Percentiles rank a stretch among this genome's conserved stretches.
Conservation (phyloP, 2,113 vertebrate genomes). For the Acinonyx jubatus region DNA sequence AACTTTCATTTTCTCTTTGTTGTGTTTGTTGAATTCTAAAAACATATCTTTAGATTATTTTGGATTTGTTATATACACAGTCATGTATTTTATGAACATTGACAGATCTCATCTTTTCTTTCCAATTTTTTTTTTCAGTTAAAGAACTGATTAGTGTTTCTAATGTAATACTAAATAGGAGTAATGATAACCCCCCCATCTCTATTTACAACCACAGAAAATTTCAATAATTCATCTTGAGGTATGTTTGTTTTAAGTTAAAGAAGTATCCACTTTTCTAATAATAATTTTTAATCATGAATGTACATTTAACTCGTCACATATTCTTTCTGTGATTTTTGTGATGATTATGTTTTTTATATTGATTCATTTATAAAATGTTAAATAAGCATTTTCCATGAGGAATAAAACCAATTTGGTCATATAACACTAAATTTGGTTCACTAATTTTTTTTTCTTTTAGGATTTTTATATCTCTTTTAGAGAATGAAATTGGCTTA, state of each 20-base stretch:
- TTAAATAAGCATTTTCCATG: background rate
- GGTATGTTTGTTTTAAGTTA: background rate
- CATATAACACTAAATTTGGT: background rate
- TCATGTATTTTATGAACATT: background rate
- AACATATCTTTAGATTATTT: background rate
- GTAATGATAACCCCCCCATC: background rate
- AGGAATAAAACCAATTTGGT: background rate
- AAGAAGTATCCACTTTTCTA: background rate
- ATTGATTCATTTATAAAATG: background rate
- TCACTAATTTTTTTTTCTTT: background rate
- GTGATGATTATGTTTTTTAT: background rate
- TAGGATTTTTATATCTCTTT: background rate
- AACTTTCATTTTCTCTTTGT: background rate
- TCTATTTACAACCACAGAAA: background rate
- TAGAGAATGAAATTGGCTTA: background rate
- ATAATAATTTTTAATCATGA: background rate
- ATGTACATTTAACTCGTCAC: background rate
- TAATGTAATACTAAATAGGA: background rate
- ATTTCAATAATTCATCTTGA: background rate
- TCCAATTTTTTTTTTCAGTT: background rate
- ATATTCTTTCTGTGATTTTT: background rate
- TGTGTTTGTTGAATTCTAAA: background rate
- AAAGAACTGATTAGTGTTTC: background rate
- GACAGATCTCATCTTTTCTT: background rate
- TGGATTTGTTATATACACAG: background rate